phyloP scores from a whole-genome alignment of 2,888 invertebrate genomes.

The Drosophila borealis region DNA sequence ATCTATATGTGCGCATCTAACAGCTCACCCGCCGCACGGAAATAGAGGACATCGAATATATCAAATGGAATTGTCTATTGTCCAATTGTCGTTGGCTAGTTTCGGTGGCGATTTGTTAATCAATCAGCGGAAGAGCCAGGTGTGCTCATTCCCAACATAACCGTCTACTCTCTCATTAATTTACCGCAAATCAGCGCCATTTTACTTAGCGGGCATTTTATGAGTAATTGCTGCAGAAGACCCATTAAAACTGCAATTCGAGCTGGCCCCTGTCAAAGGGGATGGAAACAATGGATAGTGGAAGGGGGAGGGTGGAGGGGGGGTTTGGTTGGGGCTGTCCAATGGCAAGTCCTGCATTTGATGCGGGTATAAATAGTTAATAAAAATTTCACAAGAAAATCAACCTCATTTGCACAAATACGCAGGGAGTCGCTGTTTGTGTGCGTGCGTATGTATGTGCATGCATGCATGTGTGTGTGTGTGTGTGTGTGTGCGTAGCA shows the following conservation, averaged over 20 bases:
- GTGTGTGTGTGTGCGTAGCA: constrained; percentile 21
- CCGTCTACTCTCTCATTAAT: background rate
- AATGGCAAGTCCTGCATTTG: too few relatives aligned
- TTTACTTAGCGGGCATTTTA: constrained; percentile 41
- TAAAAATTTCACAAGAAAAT: constrained; percentile 28
- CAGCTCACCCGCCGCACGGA: too few relatives aligned
- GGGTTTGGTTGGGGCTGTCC: background rate
- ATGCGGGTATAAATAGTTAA: background rate
- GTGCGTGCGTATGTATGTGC: background rate
- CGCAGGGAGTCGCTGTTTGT: background rate
- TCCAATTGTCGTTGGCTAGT: constrained; percentile 41
- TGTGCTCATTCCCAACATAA: background rate
- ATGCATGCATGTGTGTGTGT: constrained; percentile 1
- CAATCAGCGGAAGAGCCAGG: constrained; percentile 42
- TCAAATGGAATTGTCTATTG: constrained; percentile 18
- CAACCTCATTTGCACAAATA: constrained; percentile 14
- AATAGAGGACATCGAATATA: background rate
- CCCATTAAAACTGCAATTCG: constrained; percentile 43
- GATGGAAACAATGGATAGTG: background rate
- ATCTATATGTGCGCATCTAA: too few relatives aligned
- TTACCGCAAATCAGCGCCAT: constrained; percentile 12
- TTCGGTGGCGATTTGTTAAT: constrained; percentile 52
- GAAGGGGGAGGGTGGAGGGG: background rate
- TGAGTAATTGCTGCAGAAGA: constrained; percentile 47
- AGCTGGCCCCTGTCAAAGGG: background rate